These are phyloP conservation scores for Neotoma lepida DNA, from an alignment of 2,113 vertebrate species.

Conservation along the genomic window DNA sequence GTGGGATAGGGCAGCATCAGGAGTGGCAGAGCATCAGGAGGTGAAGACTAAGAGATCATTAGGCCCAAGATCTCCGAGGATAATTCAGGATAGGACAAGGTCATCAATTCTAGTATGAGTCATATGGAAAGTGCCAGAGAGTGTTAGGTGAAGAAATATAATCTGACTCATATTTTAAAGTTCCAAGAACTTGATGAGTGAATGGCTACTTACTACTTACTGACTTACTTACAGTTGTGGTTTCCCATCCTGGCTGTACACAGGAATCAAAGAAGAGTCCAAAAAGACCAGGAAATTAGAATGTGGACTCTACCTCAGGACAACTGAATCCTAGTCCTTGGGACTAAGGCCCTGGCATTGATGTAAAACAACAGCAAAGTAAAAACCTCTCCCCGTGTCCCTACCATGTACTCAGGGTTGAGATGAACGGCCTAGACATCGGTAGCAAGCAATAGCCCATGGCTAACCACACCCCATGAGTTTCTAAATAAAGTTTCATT, in stretches of 20 bases:
- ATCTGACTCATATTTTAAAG: not conserved
- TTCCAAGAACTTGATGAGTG: not conserved
- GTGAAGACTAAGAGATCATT: not conserved
- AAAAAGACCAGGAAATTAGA: not conserved
- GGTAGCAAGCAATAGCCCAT: not conserved
- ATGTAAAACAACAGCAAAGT: not conserved
- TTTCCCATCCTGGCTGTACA: not conserved
- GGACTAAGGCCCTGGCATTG: not conserved
- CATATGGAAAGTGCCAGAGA: not conserved
- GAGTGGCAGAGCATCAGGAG: not conserved
- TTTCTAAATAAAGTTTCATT: conserved; percentile 47
- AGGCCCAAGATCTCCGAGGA: not conserved
- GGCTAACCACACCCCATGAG: not conserved
- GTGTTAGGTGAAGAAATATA: not conserved
- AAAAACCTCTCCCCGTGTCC: not conserved
- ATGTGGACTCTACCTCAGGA: not conserved
- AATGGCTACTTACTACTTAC: no score
- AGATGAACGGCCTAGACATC: not conserved
- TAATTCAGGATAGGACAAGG: not conserved
- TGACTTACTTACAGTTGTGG: no score
- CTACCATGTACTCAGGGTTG: not conserved
- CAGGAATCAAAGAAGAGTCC: not conserved
- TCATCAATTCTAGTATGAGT: not conserved
- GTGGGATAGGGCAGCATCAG: not conserved
- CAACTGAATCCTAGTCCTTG: not conserved